These are phyloP conservation scores for Zhuqinia jingwanae DNA, from an alignment of 2,888 invertebrate genomes.

Conservation along the genomic window DNA sequence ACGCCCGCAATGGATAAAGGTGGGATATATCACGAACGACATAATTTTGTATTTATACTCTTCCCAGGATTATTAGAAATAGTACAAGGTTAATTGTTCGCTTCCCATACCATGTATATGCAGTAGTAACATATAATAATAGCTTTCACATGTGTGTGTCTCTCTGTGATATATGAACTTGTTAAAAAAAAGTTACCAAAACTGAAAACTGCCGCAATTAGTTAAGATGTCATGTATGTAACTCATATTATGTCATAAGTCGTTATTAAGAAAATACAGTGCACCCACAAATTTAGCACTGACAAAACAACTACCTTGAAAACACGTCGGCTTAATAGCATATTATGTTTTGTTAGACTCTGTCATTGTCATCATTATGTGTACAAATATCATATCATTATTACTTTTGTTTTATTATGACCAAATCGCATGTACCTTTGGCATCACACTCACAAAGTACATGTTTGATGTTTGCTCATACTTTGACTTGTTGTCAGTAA, in stretches of 20 bases:
- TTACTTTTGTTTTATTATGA: no score
- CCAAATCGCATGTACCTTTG: no score
- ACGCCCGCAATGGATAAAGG: no score
- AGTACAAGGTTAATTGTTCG: conserved; percentile 18
- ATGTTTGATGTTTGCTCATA: no score
- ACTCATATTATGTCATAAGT: no score
- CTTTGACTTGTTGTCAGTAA: no score
- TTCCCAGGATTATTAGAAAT: background rate
- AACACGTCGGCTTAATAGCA: no score
- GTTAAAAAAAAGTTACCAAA: background rate
- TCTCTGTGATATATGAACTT: background rate
- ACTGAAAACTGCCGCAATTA: background rate
- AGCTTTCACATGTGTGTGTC: background rate
- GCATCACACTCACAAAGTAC: no score
- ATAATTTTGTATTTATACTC: background rate
- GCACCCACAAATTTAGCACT: background rate
- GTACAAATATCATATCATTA: no score
- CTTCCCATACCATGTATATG: no score
- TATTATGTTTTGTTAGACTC: background rate
- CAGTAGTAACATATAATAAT: no score
- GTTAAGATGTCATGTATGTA: conserved; percentile 8
- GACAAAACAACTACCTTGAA: background rate
- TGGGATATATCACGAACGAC: background rate
- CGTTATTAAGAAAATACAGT: background rate
- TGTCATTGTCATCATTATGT: no score